phyloP scores from a whole-genome alignment of 2,797 vertebrate genomes.

The Amazonetta brasiliensis region DNA sequence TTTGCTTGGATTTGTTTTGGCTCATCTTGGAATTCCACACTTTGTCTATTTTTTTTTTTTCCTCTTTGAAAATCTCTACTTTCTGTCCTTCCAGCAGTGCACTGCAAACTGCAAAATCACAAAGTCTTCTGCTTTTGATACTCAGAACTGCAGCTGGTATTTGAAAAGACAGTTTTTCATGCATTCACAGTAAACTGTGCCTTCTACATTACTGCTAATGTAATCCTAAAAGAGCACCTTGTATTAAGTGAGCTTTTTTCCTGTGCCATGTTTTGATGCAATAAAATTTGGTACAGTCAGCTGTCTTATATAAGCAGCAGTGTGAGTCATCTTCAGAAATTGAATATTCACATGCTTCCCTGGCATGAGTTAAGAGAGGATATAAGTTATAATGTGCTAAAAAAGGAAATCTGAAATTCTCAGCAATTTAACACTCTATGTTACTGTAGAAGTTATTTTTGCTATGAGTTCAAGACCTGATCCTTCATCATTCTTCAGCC shows the following conservation, averaged over 20 bases:
- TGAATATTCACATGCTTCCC: not conserved
- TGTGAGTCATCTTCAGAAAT: not conserved
- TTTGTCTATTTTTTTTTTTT: not conserved
- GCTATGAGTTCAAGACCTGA: not conserved
- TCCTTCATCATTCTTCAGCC: not conserved
- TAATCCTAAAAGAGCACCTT: not conserved
- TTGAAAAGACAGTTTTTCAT: not conserved
- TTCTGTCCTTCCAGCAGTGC: not conserved
- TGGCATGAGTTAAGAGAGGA: not conserved
- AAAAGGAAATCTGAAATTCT: not conserved
- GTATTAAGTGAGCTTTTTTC: not conserved
- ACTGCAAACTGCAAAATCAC: not conserved
- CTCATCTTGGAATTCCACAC: not conserved
- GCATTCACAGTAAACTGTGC: not conserved
- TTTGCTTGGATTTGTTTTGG: not conserved
- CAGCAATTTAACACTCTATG: rapidly evolving
- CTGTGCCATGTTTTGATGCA: not conserved
- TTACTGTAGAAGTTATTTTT: not conserved
- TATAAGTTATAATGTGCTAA: not conserved
- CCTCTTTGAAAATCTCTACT: not conserved
- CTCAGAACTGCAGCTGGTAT: not conserved
- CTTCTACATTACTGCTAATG: not conserved
- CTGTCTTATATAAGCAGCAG: conserved; percentile 17
- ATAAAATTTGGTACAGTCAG: not conserved
- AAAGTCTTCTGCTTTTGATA: not conserved